Base-by-base conservation (phyloP, 2,888 invertebrate species). In the Caenorhabditis panamensis region DNA sequence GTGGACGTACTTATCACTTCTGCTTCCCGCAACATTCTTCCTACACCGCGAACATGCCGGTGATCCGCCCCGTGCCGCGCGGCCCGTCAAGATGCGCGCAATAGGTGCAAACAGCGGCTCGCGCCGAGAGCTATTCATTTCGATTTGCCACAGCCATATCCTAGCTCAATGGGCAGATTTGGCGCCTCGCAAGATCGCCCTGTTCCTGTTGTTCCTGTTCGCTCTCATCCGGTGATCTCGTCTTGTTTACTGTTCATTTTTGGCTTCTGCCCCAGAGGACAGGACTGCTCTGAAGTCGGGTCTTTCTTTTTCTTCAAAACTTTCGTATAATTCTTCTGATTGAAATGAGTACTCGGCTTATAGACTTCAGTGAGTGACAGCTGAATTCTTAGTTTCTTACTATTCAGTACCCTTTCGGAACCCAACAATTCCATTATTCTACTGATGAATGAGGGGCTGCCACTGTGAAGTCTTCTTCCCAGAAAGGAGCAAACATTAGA, bases 81-180 rank as follows among this genome's bases (percentile, higher is more conserved):
- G 71, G 71, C 71, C 71, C 71, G 71, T 71, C 71, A 71, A 71
- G 71, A 71, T 71, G 71, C 71, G 71, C 71, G 71, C 71, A 44
- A 62, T 31, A 63, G 73, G 73, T 59, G 73, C 73, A 73, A 73
- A 73, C 73, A 73, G 64, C 54, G 61, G 62, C 62, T 62, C 59
- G 8, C 31, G n/a, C 26, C 16, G 53, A 53, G 59, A 73, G 64
- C 73, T 73, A 73, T 73, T 73, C 73, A 73, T 73, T 73, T 73
- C 73, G 51, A 66, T 64, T 73, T 64, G 58, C 31, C 4, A 47
- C 49, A 53, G 28, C 64, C 41, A 26, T 31, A 31, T 31, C 31
- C 31, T 9, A 58, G 56, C 73, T 59, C 73, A 73, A 66, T 72
- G 72, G 72, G 72, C 72, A 64, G 64, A 72, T 66, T 73, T 66